These are phyloP conservation scores for Panonychus citri DNA, from an alignment of 1,140 invertebrate genomes.

Conservation along the genomic window DNA sequence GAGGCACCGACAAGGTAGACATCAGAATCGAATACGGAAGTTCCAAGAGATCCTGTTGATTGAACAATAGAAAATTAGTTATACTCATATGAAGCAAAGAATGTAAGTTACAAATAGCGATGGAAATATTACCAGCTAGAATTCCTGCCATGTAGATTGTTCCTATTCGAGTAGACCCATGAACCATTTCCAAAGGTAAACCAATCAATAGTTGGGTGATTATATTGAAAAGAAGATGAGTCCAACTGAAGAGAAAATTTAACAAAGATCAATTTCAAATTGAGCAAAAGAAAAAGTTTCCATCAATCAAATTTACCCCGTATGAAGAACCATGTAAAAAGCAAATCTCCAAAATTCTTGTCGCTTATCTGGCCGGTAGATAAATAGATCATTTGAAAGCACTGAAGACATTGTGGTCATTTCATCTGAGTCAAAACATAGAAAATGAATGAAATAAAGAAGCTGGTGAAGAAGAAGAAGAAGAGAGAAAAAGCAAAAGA, in stretches of 20 bases:
- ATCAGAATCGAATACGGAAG: conserved; percentile 63
- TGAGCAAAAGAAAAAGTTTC: not conserved
- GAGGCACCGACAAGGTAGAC: conserved; percentile 79
- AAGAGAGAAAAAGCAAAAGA: not conserved
- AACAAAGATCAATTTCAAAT: not conserved
- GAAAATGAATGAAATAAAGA: conserved; percentile 26
- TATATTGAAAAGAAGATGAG: conserved; percentile 73
- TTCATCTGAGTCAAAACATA: conserved; percentile 18
- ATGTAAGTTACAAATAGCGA: not conserved
- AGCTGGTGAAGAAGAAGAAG: not conserved
- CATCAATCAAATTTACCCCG: conserved; percentile 28
- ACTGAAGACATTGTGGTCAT: conserved; percentile 23
- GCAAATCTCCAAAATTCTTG: conserved; percentile 57
- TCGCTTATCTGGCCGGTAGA: conserved; percentile 68
- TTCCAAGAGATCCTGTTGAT: conserved; percentile 30
- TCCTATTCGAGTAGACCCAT: conserved; percentile 69
- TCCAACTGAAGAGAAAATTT: not conserved
- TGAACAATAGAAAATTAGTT: not conserved
- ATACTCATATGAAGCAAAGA: not conserved
- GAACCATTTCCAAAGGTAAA: conserved; percentile 80
- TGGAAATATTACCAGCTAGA: conserved; percentile 28
- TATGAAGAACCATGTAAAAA: conserved; percentile 90
- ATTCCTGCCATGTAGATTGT: conserved; percentile 53
- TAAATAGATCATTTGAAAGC: conserved; percentile 46
- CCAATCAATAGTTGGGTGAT: conserved; percentile 79